Base-by-base conservation (phyloP, 35 echinoderm and acorn worm genomes). In the Anneissia japonica region DNA sequence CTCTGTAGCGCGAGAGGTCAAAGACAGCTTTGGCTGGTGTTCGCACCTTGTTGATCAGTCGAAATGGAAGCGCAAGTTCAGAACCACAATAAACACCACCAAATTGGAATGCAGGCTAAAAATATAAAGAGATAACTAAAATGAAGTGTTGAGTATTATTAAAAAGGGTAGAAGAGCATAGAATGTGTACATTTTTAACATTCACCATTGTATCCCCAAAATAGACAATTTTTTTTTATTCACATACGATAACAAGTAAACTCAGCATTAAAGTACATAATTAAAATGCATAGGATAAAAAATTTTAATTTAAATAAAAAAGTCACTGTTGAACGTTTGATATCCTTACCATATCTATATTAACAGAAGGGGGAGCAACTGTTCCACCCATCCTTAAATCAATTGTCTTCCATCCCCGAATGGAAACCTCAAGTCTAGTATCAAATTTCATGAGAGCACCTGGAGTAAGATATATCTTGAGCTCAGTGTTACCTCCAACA, bases 351-450 rank as follows among this genome's bases (percentile, higher is more conserved):
- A 93, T 46, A 93, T 97, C 91, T 41, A 97, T 97, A 73, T 97
- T 91, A 9, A 97, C 94, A 17, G 91, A 76, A 32, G 94, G 94
- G 19, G 94, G 94, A 77, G 90, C 90, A 32, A 97, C 94, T 0
- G 94, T 97, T n/a, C 94, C 94, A 31, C 95, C 91, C 95, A 93
- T 93, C 55, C 95, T 97, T 0, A 97, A 83, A 21, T 97, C 95
- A 83, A 97, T 93, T 76, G 95, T 97, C 88, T 93, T 97, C 95
- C 95, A 97, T 4, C 95, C 95, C 40, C 95, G 86, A 39, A 97
- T 97, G 30, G 92, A 91, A 9, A 97, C 88, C 89, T 97, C 91
- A 33, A 97, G 85, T 36, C 95, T 31, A 81, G 95, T 97, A 46
- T 97, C 95, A 93, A 97, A 97, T 84, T 97, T 97, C 91, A 97